Evolutionary conservation across 2,888 invertebrate genomes (phyloP), one percentile per base, ranked within the genome.

Genomic region (Ceraclea dissimilis): DNA sequence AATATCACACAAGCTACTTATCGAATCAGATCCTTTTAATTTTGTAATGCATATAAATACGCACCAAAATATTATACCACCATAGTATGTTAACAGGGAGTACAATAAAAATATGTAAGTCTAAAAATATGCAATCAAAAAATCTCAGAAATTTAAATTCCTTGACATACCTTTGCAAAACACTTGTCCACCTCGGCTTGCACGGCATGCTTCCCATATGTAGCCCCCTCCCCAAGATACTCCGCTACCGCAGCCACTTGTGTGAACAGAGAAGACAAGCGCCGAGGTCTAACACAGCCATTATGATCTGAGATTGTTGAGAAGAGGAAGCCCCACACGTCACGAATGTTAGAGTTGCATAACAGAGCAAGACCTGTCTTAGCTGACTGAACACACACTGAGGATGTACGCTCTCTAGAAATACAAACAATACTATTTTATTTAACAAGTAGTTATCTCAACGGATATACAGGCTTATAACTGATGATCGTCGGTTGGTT

Each of bases 231-330:
- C 46, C 84, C 84, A 43, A 88, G 69, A 68, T 82, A 83, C 62
- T 78, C 75, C 65, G 81, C 70, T 69, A 81, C 64, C 73, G 82
- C 73, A 10, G 81, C 79, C 21, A 89, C 71, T 67, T 84, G 82
- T 17, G 76, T 71, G 59, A 90, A 69, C 52, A 90, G 69, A 0
- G 78, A 74, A 2, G 81, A 77, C 51, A 90, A 71, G 31, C 83
- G 73, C 51, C 80, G 76, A 51, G 82, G 79, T 0, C 85, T 83
- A 48, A 88, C 79, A 63, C 86, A 88, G 34, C 86, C 84, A 66
- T 88, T 88, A 65, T 88, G 86, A 68, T 89, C 88, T 1, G 86
- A 81, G 65, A 85, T 78, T 64, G 86, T 82, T 64, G 80, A 79
- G 66, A 87, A 88, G 49, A 90, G 72, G 51, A 84, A 88, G 58